phyloP scores from a whole-genome alignment of 2,113 vertebrate species.

The Rana temporaria region DNA sequence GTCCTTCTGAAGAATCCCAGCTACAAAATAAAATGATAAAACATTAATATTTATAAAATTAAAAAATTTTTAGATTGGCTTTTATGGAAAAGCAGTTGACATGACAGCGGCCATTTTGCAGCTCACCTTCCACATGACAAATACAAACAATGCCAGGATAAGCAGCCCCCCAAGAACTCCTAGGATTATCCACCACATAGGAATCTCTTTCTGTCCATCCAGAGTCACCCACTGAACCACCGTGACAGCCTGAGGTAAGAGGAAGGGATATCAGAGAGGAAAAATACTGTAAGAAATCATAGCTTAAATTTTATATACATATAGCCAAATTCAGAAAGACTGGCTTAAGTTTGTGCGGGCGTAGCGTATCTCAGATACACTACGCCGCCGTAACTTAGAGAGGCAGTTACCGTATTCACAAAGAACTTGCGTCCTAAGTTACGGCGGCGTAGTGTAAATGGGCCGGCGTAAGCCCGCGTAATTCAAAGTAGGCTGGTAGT shows the following conservation, averaged over 20 bases:
- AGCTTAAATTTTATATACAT: too few relatives aligned
- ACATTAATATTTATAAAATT: background rate
- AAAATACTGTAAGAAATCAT: background rate
- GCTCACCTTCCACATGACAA: conserved; percentile 85
- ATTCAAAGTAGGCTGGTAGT: too few relatives aligned
- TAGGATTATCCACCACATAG: conserved; percentile 77
- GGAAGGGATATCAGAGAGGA: background rate
- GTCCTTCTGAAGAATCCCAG: conserved; percentile 82
- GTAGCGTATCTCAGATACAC: too few relatives aligned
- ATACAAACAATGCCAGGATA: conserved; percentile 73
- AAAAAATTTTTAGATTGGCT: background rate
- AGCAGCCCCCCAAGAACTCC: conserved; percentile 76
- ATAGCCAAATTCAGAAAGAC: too few relatives aligned
- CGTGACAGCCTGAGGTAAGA: conserved; percentile 70
- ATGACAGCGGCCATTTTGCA: background rate
- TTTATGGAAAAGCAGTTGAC: background rate
- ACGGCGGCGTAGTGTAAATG: too few relatives aligned
- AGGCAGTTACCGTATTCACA: too few relatives aligned
- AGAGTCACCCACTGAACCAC: conserved; percentile 66
- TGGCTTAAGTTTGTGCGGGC: too few relatives aligned
- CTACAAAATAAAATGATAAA: conserved; percentile 59
- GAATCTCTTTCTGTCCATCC: conserved; percentile 67
- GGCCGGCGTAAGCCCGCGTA: too few relatives aligned
- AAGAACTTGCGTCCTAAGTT: too few relatives aligned
- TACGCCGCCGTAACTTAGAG: too few relatives aligned